Base-by-base conservation (phyloP, 37 sponge, comb jelly and placozoan genomes). In the Theonella swinhoei region DNA sequence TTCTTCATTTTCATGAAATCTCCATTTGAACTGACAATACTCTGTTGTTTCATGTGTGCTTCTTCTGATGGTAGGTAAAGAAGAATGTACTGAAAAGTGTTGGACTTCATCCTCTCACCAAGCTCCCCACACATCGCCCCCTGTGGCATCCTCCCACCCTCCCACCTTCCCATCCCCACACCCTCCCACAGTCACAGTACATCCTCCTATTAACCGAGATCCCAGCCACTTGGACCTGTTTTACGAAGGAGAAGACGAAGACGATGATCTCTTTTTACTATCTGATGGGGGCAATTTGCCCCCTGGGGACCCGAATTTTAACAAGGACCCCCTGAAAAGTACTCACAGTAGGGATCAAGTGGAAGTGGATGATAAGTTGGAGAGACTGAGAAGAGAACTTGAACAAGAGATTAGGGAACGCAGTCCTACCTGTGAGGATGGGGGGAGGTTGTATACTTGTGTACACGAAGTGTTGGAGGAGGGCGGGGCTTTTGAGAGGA, bases 241-340 rank as follows among this genome's bases (percentile, higher is more conserved):
- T 29, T 77, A 47, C 54, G 54, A 47, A 7, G 14, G 65, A n/a
- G 60, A 33, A 23, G 58, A 81, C 11, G 82, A 81, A 19, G 82
- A 81, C 29, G 78, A 77, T 42, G 76, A 75, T 26, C 22, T 39
- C n/a, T 47, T 14, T 47, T 47, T 14, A 14, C 14, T 14, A 47
- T 14, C 14, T 7, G 54, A 17, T 47, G 54, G 7, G 54, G 54
- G 54, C 54, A 3, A 39, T 24, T 34, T 9, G 39, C 38, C 79
- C 29, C 42, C 39, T 8, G 19, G 25, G 34, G 22, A 34, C 20
- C 31, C 3, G 42, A 61, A 34, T 42, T 40, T 33, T 7, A 2
- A 23, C 9, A 64, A 28, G 20, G 24, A 1, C 78, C 19, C 61
- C 34, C 78, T 19, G 39, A 34, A 41, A 23, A 24, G 22, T 31